Conservation (phyloP, 2,113 vertebrate species). For the Axis porcinus region DNA sequence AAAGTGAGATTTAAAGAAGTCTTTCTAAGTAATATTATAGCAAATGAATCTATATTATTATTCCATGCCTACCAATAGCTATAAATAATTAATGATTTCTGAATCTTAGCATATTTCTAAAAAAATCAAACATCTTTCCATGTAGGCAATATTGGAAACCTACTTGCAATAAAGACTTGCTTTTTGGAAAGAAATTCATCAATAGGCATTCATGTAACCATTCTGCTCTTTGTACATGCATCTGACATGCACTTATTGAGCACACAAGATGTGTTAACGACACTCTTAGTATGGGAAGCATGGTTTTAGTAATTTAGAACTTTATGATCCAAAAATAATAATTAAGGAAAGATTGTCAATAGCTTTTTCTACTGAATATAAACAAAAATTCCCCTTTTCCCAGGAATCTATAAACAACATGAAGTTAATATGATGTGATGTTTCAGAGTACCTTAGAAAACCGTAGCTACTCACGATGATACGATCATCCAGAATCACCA, state of each 20-base stretch:
- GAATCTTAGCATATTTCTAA: neutral
- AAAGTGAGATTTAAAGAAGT: neutral
- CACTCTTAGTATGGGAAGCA: no score
- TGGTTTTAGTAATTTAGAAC: no score
- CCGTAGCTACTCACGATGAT: neutral
- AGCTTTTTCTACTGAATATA: neutral
- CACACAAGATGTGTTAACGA: no score
- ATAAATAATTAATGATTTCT: constrained; percentile 17
- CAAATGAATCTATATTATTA: neutral
- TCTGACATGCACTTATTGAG: no score
- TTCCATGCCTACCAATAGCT: neutral
- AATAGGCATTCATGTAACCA: no score
- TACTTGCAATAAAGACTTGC: neutral
- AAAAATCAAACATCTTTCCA: neutral
- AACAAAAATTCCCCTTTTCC: neutral
- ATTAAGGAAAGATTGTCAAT: neutral
- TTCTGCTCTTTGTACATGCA: no score
- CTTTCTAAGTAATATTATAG: neutral
- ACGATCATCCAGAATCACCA: neutral
- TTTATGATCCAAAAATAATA: no score
- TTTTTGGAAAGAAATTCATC: neutral
- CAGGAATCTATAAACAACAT: neutral
- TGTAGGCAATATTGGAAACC: neutral
- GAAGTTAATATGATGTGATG: neutral
- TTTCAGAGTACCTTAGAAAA: neutral